phyloP scores from a whole-genome alignment of 2,888 invertebrate genomes.

The Timema cristinae region DNA sequence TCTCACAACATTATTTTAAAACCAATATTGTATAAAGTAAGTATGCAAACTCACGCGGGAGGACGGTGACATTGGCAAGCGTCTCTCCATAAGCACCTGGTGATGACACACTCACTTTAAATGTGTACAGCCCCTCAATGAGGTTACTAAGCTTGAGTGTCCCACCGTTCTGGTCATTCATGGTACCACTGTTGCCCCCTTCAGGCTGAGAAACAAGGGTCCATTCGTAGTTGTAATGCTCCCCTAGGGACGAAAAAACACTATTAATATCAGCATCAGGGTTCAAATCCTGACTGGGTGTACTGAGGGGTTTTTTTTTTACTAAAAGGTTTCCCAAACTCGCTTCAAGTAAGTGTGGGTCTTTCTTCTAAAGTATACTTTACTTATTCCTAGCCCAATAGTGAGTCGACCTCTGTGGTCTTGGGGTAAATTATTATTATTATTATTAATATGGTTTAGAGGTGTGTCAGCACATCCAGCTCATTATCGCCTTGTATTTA shows the following conservation, averaged over 20 bases:
- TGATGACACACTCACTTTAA: conserved; percentile 81
- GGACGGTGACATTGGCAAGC: conserved; percentile 84
- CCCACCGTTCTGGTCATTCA: conserved; percentile 78
- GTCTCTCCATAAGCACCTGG: conserved; percentile 73
- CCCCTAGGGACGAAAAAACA: conserved; percentile 43
- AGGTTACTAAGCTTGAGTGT: conserved; percentile 79
- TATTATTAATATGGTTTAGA: too few relatives aligned
- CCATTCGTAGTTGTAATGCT: conserved; percentile 86
- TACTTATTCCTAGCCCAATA: too few relatives aligned
- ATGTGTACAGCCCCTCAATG: conserved; percentile 81
- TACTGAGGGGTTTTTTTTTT: too few relatives aligned
- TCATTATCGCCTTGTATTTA: too few relatives aligned
- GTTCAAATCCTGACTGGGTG: too few relatives aligned
- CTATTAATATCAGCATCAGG: too few relatives aligned
- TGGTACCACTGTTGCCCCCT: conserved; percentile 67
- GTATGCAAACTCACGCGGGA: conserved; percentile 54
- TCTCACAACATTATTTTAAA: background rate
- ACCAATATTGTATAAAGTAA: background rate
- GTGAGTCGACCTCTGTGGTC: too few relatives aligned
- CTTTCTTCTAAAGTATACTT: too few relatives aligned
- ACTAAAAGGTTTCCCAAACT: too few relatives aligned
- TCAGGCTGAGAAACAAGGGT: conserved; percentile 79
- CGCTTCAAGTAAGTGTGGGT: too few relatives aligned
- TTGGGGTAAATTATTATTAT: too few relatives aligned
- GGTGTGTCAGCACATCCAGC: too few relatives aligned